Conservation (phyloP, 1,140 invertebrate genomes). For the Hermetia illucens region DNA sequence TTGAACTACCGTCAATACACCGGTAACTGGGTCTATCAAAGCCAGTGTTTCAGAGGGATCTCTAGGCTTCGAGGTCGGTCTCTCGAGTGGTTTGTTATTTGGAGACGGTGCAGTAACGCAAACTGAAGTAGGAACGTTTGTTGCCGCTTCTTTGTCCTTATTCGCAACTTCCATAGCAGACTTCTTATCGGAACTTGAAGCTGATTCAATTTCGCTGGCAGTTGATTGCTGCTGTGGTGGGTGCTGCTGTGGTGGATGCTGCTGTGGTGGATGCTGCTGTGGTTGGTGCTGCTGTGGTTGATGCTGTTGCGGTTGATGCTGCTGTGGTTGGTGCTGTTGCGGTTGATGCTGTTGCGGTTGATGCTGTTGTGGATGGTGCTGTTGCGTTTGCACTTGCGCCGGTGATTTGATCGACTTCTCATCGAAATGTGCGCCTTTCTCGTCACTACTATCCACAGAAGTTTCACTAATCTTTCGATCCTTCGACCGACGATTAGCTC, state of each 20-base stretch:
- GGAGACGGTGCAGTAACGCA: neutral
- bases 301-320: no score
- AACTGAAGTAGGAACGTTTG: neutral
- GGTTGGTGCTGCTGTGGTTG: conserved; percentile 8
- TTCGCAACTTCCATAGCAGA: neutral
- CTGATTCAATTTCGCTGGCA: conserved; percentile 25
- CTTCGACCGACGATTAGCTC: conserved; percentile 37
- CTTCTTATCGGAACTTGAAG: no score
- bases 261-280: conserved; percentile 9
- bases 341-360: conserved; percentile 2
- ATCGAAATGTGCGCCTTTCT: conserved; percentile 28
- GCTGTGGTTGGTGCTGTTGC: conserved; percentile 1
- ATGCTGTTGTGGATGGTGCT: conserved; percentile 7
- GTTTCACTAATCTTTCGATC: conserved; percentile 46
- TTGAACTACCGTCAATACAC: conserved; percentile 50
- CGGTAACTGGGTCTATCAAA: conserved; percentile 62
- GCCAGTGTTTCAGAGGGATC: conserved; percentile 37
- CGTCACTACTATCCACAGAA: conserved; percentile 42
- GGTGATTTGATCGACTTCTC: conserved; percentile 1
- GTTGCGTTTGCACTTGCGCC: conserved; percentile 9
- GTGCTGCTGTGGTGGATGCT: conserved; percentile 20
- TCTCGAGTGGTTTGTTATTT: conserved; percentile 6
- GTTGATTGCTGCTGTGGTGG: conserved; percentile 27
- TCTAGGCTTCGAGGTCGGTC: no score
- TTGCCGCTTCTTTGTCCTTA: neutral